Percentiles rank a stretch among this genome's conserved stretches.
Evolutionary conservation across 1,140 invertebrate genomes (phyloP).

Genomic region (Drosophila nikananu): DNA sequence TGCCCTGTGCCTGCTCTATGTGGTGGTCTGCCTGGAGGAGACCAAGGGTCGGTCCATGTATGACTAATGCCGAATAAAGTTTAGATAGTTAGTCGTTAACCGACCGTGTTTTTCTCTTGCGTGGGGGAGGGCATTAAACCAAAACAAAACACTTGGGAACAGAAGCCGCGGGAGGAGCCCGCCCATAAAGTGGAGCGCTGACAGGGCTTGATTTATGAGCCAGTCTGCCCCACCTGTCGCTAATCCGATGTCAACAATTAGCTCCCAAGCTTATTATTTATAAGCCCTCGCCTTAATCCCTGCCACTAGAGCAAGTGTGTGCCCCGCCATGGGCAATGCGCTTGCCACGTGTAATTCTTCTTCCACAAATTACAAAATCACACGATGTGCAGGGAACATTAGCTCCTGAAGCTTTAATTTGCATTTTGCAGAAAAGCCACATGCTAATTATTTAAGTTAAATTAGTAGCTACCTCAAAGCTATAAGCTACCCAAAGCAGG

Average conservation of each 20-base stretch:
- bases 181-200: slow-evolving; percentile 50
- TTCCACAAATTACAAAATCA: too few relatives aligned
- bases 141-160: slow-evolving; percentile 62
- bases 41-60: slow-evolving; percentile 78
- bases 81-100: not conserved
- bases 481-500: not conserved
- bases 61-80: slow-evolving; percentile 51
- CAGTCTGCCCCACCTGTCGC: slow-evolving; percentile 12
- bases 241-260: slow-evolving; percentile 76
- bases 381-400: not conserved
- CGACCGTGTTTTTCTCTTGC: not conserved
- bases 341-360: not conserved
- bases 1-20: slow-evolving; percentile 64
- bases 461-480: not conserved
- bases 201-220: slow-evolving; percentile 72
- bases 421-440: not conserved
- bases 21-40: slow-evolving; percentile 69
- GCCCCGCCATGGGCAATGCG: slow-evolving; percentile 1
- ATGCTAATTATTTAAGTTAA: not conserved
- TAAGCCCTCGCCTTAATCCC: slow-evolving; percentile 53
- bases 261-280: slow-evolving; percentile 55
- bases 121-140: slow-evolving; percentile 51
- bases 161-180: slow-evolving; percentile 8
- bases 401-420: too few relatives aligned
- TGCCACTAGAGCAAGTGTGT: not conserved